Evolutionary conservation across 2,113 vertebrate species (phyloP).

Genomic region (Gambusia holbrooki): DNA sequence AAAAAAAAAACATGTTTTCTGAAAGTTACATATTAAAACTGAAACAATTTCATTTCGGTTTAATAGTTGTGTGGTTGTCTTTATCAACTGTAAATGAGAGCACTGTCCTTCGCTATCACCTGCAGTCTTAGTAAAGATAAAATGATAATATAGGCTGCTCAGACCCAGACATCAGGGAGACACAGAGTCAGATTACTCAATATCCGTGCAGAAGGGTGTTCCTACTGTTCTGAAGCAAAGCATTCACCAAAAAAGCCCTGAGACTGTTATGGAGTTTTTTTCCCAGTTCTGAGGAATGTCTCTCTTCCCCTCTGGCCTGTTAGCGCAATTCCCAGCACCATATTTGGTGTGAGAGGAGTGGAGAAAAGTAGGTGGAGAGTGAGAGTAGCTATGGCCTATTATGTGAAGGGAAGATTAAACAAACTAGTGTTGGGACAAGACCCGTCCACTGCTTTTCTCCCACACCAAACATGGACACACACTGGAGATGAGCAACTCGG

Average conservation of each 20-base stretch:
- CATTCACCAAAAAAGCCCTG: conserved; percentile 34
- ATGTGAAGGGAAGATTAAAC: conserved; percentile 75
- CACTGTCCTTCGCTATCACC: conserved; percentile 14
- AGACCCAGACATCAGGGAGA: conserved; percentile 1
- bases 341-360: conserved; percentile 82
- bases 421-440: conserved; percentile 59
- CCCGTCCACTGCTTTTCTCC: conserved; percentile 40
- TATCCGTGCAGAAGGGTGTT: not conserved
- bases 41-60: not conserved
- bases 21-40: not conserved
- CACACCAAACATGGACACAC: conserved; percentile 75
- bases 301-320: conserved; percentile 71
- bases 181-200: conserved; percentile 24
- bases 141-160: conserved; percentile 5
- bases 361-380: conserved; percentile 72
- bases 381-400: conserved; percentile 64
- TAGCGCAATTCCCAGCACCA: conserved; percentile 79
- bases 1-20: not conserved
- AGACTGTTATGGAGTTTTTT: conserved; percentile 60
- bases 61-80: not conserved
- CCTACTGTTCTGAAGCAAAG: conserved; percentile 26
- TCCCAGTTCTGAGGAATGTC: conserved; percentile 79
- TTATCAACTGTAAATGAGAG: conserved; percentile 1
- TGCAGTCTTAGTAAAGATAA: not conserved
- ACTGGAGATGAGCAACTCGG: conserved; percentile 35